Evolutionary conservation across 1,140 invertebrate species (phyloP), one percentile per base, ranked within the genome.

Genomic region (Drosophila equinoxialis): DNA sequence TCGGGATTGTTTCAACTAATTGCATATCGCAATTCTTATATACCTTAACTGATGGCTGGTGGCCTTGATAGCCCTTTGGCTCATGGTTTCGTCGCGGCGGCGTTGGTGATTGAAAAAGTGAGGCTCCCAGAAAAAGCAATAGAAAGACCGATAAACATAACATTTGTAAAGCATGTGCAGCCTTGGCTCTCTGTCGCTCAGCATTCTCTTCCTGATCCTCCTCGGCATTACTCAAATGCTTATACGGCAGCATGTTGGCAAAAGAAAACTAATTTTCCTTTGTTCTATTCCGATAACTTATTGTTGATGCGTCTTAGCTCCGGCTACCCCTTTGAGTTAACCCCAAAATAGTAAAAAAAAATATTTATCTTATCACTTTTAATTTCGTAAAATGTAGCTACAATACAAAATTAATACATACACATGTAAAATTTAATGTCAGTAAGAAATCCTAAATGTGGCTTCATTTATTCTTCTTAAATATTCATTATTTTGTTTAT

Each of bases 1-100:
- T 94, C 0, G 98, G 98, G 90, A 99, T 97, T 82, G 95, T 97
- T 93, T 99, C 98, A 1, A 98, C 96, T 69, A 98, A 92, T 1
- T 94, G 95, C 76, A 97, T 94, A 69, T 84, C 64, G 41, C 84
- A 87, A 41, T 74, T 54, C 8, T 69, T 66, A 45, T 42, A 37
- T 1, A 0, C 7, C 1, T 5, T 48, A n/a, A 67, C 83, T 23
- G 45, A 42, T 2, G 23, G 2, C 11, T 30, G 26, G 26, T 1
- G 11, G 7, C 65, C 42, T 42, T 37, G 13, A 35, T 33, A 1
- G 35, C 7, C 6, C 39, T 11, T n/a, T 30, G 54, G 70, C 3
- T 64, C 54, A 1, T 76, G 67, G 3, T 41, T 13, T 0, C 76
- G 41, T 13, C 79, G 75, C 0, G 55, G 55, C 0, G 82, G 71